A percentile compares a stretch with the other conserved stretches of the same genome.
These are phyloP conservation scores for Habropoda laboriosa DNA, from an alignment of 1,140 invertebrate species.

Conservation along the genomic window DNA sequence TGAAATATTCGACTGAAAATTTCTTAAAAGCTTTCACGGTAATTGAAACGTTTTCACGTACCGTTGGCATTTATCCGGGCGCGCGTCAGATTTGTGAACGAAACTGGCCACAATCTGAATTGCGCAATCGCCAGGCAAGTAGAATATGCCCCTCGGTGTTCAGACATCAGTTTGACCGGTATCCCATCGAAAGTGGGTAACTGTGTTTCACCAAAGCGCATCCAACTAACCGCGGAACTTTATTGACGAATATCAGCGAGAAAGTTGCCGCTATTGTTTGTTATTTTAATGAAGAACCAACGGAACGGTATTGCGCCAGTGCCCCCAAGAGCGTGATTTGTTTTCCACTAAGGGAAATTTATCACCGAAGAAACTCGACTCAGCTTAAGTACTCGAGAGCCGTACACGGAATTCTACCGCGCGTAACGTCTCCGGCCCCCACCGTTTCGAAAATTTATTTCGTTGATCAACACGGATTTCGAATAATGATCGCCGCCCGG, in stretches of 20 bases:
- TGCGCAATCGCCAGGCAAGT: neutral
- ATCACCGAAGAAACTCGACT: conserved; percentile 24
- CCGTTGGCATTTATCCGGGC: neutral
- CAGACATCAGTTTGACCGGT: no score
- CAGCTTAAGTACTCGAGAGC: conserved; percentile 16
- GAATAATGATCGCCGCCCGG: neutral
- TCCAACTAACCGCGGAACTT: neutral
- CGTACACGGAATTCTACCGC: neutral
- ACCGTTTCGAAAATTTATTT: neutral
- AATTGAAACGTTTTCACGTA: neutral
- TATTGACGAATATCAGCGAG: conserved; percentile 13
- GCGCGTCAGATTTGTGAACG: neutral
- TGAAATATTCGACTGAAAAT: no score
- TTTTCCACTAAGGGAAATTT: conserved; percentile 28
- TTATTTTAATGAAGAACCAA: conserved; percentile 31
- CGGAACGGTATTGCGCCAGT: neutral
- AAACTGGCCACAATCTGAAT: neutral
- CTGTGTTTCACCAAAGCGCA: neutral
- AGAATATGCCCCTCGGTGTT: neutral
- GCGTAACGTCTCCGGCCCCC: neutral
- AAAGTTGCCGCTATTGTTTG: conserved; percentile 31
- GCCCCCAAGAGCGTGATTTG: conserved; percentile 29
- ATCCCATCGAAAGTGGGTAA: neutral
- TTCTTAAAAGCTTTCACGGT: neutral
- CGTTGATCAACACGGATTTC: conserved; percentile 5